Evolutionary conservation across 2,797 vertebrate genomes (phyloP).

Genomic region (Coccyzus lansbergi): DNA sequence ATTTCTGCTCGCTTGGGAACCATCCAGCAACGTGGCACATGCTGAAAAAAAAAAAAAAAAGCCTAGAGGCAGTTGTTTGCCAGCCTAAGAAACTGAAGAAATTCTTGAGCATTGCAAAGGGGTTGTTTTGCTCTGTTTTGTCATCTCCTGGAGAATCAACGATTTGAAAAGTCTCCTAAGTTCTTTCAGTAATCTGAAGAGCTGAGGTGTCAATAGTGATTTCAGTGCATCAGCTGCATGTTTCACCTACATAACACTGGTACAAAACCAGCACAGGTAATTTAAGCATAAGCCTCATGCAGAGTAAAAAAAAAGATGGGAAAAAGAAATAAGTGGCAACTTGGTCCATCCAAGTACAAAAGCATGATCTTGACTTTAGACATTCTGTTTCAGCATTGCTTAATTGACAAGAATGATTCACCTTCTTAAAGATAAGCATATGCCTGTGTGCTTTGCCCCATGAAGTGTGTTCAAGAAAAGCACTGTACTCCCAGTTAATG

Average conservation of each 20-base stretch:
- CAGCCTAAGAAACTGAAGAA: background rate
- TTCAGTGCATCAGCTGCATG: fast-evolving
- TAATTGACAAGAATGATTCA: background rate
- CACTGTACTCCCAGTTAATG: background rate
- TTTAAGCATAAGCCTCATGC: background rate
- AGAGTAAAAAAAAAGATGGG: background rate
- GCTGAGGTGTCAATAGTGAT: background rate
- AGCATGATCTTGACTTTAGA: background rate
- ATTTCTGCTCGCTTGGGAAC: background rate
- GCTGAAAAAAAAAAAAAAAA: conserved; percentile 7
- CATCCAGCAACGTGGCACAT: background rate
- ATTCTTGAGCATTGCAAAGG: background rate
- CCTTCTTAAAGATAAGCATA: background rate
- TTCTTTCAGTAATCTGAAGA: background rate
- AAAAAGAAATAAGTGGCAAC: background rate
- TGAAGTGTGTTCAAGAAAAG: background rate
- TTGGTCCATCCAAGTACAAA: background rate
- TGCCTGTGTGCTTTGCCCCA: background rate
- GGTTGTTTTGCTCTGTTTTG: background rate
- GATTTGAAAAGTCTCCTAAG: background rate
- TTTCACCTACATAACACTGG: background rate
- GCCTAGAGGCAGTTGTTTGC: background rate
- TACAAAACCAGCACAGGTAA: fast-evolving
- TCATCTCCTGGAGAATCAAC: background rate
- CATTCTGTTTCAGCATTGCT: background rate